Base-by-base conservation (phyloP, 2,797 vertebrate species). In the Channa striata region DNA sequence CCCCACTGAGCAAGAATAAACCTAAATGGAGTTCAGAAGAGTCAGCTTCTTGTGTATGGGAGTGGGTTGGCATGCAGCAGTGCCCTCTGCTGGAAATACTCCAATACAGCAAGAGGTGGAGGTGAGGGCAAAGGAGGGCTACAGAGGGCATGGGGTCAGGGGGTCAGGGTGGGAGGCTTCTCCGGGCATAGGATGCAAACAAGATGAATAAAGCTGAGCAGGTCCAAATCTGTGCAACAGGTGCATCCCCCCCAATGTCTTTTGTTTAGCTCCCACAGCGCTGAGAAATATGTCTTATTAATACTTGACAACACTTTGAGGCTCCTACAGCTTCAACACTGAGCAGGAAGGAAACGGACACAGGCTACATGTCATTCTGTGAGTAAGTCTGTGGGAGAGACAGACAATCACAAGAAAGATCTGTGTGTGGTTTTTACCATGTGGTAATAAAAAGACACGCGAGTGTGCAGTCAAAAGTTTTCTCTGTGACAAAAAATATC, bases 71-170 rank as follows among this genome's bases (percentile, higher is more conserved):
- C 80, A 71, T 81, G 51, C 30, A 0, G 48, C 59, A 72, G 52
- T 59, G 23, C 85, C 89, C 86, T 91, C 92, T 93, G 80, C 78
- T 90, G 92, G 77, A 37, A 43, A 23, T 6, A 37, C 8, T 60
- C 11, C 19, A 66, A 40, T 56, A 87, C 2, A 36, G 60, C 81
- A 83, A 13, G 6, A 17, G 11, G 12, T 59, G 20, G 49, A 44
- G 40, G 40, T 21, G 21, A 11, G 21, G 2, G 6, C 11, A 14
- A 17, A 59, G 14, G 5, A 51, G 53, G 2, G 6, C 11, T 13
- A 17, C 57, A 12, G 5, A 51, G 53, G 42, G 8, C 51, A 33
- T 8, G 34, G 20, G 66, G 72, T 68, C 65, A 69, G 4, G 4
- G 6, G 5, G 5, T 0, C 13, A 2, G 5, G 23, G 23, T 44